Conservation (phyloP, 1,140 invertebrate species). For the Nylanderia fulva region DNA sequence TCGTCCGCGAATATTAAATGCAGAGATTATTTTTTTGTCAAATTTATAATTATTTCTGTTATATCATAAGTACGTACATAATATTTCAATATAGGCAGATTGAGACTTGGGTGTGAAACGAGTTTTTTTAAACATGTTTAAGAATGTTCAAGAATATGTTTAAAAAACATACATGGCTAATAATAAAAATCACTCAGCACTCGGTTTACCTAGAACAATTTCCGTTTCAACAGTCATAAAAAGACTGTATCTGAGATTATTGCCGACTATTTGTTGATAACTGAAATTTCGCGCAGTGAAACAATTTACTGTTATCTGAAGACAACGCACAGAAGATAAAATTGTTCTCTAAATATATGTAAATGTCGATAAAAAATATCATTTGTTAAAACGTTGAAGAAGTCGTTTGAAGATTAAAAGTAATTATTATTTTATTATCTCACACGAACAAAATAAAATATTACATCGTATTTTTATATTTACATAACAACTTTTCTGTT, state of each 20-base stretch:
- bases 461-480: neutral
- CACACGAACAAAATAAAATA: neutral
- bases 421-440: conserved; percentile 1
- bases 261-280: conserved; percentile 9
- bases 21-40: neutral
- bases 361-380: conserved; percentile 19
- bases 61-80: conserved; percentile 10
- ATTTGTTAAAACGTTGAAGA: neutral
- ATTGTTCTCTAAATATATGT: conserved; percentile 12
- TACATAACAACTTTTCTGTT: neutral
- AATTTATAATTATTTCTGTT: neutral
- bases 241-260: conserved; percentile 29
- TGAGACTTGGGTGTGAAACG: neutral
- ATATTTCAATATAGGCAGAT: neutral
- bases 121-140: conserved; percentile 3
- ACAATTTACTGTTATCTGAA: conserved; percentile 48
- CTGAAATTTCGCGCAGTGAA: neutral
- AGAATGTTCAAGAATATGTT: neutral
- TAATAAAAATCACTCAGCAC: neutral
- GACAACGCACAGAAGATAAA: neutral
- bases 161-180: neutral
- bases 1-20: neutral
- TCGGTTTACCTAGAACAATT: conserved; percentile 30
- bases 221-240: conserved; percentile 28
- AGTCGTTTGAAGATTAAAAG: conserved; percentile 23